Conservation (phyloP, 2,888 invertebrate species). For the Anticlea derivata region DNA sequence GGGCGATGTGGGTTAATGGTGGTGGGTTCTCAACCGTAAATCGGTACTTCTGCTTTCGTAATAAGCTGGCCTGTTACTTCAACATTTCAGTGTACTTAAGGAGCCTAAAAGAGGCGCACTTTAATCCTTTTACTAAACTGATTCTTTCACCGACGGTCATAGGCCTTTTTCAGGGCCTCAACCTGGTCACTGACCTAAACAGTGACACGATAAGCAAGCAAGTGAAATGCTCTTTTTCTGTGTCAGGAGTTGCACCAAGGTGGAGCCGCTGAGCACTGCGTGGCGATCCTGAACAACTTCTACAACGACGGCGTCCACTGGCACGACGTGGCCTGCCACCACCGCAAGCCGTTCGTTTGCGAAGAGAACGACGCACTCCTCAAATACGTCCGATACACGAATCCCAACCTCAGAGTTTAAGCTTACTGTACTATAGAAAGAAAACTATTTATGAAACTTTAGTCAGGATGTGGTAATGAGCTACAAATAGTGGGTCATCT, state of each 20-base stretch:
- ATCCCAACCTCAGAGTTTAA: slow-evolving; percentile 90
- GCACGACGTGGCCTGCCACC: slow-evolving; percentile 96
- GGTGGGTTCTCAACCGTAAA: slow-evolving; percentile 8
- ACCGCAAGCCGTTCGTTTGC: slow-evolving; percentile 94
- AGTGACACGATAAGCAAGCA: no score
- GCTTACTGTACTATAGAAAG: slow-evolving; percentile 22
- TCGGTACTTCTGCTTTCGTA: slow-evolving; percentile 2
- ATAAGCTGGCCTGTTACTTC: background rate
- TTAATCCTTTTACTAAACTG: no score
- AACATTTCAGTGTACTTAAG: background rate
- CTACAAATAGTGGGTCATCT: slow-evolving; percentile 24
- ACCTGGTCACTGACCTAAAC: no score
- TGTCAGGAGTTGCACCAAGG: slow-evolving; percentile 89
- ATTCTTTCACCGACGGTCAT: no score
- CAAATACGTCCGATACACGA: slow-evolving; percentile 92
- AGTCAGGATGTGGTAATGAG: slow-evolving; percentile 29
- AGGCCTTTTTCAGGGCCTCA: no score
- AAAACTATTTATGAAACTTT: slow-evolving; percentile 35
- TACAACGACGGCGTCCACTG: slow-evolving; percentile 96
- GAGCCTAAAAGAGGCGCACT: no score
- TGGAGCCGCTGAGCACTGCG: slow-evolving; percentile 93
- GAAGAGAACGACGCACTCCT: slow-evolving; percentile 94
- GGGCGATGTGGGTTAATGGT: slow-evolving; percentile 24
- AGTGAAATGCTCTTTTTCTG: background rate
- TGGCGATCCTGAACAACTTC: slow-evolving; percentile 94